Evolutionary conservation across 2,888 invertebrate genomes (phyloP), one percentile per base, ranked within the genome.

Genomic region (Scaptomyza parva): DNA sequence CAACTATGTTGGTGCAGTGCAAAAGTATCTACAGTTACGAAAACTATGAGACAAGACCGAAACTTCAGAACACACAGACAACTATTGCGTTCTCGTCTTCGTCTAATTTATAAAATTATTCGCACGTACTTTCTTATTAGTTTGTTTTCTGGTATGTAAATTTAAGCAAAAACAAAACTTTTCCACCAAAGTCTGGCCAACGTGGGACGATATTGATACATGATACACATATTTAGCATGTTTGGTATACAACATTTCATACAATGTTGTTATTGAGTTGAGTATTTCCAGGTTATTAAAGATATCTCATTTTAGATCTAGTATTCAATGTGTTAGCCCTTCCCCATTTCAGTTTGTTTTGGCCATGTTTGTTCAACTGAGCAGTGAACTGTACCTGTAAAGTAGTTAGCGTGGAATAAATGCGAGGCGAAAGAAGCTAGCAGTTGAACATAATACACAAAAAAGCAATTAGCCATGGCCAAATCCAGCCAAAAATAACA

Each of bases 81-180:
- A 54, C 33, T 8, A 37, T 40, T 61, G 63, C 53, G 50, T 24
- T 37, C 55, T 54, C 61, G 55, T 41, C 44, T 64, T 60, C 67
- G 61, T 77, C 65, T 86, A 84, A 86, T 86, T 84, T 84, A 68
- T 70, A 74, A 86, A 84, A 82, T 82, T 86, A 84, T 80, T 86
- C 74, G 53, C 77, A 86, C 80, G 80, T 86, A 86, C 74, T 86
- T 81, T 81, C 77, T 76, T 81, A 83, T 86, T 83, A 76, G 76
- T 81, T 86, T 76, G 80, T 69, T 83, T 67, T 66, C n/a, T 60
- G 60, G 39, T 67, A 71, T 78, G 76, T 60, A 76, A 71, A 76
- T 59, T 76, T 62, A 45, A 35, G 2, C 0, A 18, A 59, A 41
- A 59, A 41, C 41, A 26, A 58, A 80, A 75, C 26, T 77, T 78